phyloP scores from a whole-genome alignment of 2,113 vertebrate species.

The Tyto alba region DNA sequence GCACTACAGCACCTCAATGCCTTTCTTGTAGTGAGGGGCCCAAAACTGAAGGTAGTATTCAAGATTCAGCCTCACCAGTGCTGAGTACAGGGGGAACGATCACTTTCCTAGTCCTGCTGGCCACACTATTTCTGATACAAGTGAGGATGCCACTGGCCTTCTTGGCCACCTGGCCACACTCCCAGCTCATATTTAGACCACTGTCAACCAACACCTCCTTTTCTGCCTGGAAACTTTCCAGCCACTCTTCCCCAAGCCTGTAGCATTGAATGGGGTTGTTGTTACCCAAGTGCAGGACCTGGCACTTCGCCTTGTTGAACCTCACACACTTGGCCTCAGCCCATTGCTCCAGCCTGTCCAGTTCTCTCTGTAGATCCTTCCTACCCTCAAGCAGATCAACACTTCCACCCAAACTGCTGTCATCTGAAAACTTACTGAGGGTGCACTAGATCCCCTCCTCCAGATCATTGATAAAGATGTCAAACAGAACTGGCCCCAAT shows the following conservation, averaged over 20 bases:
- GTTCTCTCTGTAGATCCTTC: background rate
- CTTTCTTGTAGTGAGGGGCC: too few relatives aligned
- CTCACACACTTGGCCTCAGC: background rate
- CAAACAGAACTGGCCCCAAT: background rate
- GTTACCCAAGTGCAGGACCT: background rate
- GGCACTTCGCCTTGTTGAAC: background rate
- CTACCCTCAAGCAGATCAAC: background rate
- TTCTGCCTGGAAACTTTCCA: background rate
- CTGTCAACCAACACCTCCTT: background rate
- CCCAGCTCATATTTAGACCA: rapidly evolving
- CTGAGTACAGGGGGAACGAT: background rate
- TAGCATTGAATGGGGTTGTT: background rate
- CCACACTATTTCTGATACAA: background rate
- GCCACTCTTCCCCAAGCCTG: background rate
- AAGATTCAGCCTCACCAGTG: background rate
- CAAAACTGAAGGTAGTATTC: too few relatives aligned
- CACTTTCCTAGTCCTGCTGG: background rate
- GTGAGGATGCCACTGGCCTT: background rate
- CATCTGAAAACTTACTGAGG: background rate
- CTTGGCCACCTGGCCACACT: background rate
- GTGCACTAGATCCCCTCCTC: background rate
- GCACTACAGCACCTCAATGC: too few relatives aligned
- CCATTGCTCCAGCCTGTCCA: background rate
- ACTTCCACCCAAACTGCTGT: background rate
- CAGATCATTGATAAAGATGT: background rate